Evolutionary conservation across 1,140 invertebrate genomes (phyloP).

Genomic region (Rhagoletis zephyria): DNA sequence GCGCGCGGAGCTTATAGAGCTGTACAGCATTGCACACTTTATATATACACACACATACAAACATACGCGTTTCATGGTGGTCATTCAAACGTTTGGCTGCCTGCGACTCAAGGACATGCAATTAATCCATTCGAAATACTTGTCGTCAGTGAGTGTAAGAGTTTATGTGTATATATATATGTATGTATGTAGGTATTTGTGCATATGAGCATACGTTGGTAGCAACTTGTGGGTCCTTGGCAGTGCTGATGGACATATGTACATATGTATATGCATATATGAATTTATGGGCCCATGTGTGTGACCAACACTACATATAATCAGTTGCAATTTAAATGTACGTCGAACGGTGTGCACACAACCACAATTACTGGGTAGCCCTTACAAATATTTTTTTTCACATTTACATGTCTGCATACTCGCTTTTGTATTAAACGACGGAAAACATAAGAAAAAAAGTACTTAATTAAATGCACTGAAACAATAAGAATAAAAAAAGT

Average conservation of each 20-base stretch:
- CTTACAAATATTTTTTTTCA: neutral
- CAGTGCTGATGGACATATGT: too few species aligned
- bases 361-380: neutral
- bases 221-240: neutral
- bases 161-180: neutral
- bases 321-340: neutral
- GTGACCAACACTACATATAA: neutral
- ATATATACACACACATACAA: neutral
- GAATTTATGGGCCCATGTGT: neutral
- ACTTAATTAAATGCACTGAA: constrained; percentile 38
- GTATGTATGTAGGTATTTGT: neutral
- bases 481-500: neutral
- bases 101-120: constrained; percentile 33
- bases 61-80: neutral
- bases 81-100: neutral
- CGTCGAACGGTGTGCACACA: neutral
- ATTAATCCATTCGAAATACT: constrained; percentile 19
- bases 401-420: neutral
- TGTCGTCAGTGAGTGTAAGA: neutral
- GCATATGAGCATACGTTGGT: neutral
- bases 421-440: constrained; percentile 12
- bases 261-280: too few species aligned
- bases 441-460: constrained; percentile 37
- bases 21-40: neutral
- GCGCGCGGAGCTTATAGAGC: neutral